Evolutionary conservation across 2,888 invertebrate genomes (phyloP), one percentile per base, ranked within the genome.

Genomic region (Allacma fusca): DNA sequence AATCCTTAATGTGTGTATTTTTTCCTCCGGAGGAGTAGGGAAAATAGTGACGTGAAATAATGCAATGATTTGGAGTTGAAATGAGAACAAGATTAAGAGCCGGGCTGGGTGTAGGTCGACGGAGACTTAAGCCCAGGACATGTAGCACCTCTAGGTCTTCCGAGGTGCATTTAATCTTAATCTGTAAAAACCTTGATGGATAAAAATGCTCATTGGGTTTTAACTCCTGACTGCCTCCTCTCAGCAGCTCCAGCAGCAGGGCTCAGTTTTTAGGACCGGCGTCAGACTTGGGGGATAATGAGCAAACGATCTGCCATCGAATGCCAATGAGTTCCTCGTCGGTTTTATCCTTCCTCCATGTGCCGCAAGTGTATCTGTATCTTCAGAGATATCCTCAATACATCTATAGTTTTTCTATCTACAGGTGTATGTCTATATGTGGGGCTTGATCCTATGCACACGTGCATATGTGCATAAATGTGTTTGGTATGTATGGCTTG

Each of bases 251-350:
- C 62, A 13, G 9, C 34, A 9, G 34, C 34, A 34, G 34, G 9
- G 9, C 5, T 34, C 34, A 34, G 34, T 34, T 34, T 23, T 62
- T 62, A 26, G 26, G 62, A 65, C 19, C n/a, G 65, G 65, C 65
- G 68, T 68, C 68, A 68, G 23, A 68, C 34, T 34, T 40, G 62
- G n/a, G 57, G 77, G 77, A 77, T 77, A 77, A 77, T 77, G 77
- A 77, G 77, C 72, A 77, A 77, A 77, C 71, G 77, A 77, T 77
- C 50, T 19, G 50, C 50, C 65, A 77, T 65, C 72, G 77, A 77
- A 77, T 77, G 72, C 77, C 77, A 77, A 77, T 77, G 77, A 77
- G 77, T 26, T 57, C 13, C 26, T 16, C 28, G 4, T 19, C 16
- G 5, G 4, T 50, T n/a, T 12, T 50, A 13, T 50, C 19, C 16